Base-by-base conservation (phyloP, 2,797 vertebrate species). In the Sebastiscus tertius region DNA sequence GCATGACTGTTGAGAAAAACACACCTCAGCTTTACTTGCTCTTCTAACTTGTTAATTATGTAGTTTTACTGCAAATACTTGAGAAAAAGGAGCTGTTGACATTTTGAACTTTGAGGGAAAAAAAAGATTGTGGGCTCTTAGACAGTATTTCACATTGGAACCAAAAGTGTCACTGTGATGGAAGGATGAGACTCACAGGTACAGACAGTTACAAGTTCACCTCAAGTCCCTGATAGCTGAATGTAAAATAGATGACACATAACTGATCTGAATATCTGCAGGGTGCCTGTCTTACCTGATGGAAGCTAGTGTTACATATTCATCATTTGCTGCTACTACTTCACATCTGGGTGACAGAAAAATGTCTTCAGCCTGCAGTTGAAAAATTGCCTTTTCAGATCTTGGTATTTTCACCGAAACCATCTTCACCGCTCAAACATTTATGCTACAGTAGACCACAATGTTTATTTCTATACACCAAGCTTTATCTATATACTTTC, bases 291-390 rank as follows among this genome's bases (percentile, higher is more conserved):
- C 54, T 69, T 29, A 26, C 52, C 72, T 58, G 77, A 84, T 52
- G 39, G 54, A 63, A 84, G 77, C 55, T 31, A 2, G 10, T 63
- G 29, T 67, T 76, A 42, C 71, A 84, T 83, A 84, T 85, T 82
- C 59, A 80, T 77, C 24, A 81, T 67, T 22, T 75, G 63, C 11
- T 75, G 60, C 13, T 73, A 13, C 60, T 6, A 26, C 33, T 77
- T 83, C 42, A 39, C 26, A 80, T 70, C 55, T 18, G 11, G 14
- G 14, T 46, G 56, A 83, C 59, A 66, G 69, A 52, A 1, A 73
- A 39, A 1, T 55, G 10, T 73, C 46, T 69, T 66, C 20, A 24
- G 8, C 54, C 24, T 26, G 60, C 49, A 60, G 79, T 22, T 62
- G 49, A 55, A 49, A 13, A 58, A 31, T 39, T 20, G 6, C 59